These are phyloP conservation scores for Choristoneura rosaceana DNA, from an alignment of 2,888 invertebrate species.

Conservation along the genomic window DNA sequence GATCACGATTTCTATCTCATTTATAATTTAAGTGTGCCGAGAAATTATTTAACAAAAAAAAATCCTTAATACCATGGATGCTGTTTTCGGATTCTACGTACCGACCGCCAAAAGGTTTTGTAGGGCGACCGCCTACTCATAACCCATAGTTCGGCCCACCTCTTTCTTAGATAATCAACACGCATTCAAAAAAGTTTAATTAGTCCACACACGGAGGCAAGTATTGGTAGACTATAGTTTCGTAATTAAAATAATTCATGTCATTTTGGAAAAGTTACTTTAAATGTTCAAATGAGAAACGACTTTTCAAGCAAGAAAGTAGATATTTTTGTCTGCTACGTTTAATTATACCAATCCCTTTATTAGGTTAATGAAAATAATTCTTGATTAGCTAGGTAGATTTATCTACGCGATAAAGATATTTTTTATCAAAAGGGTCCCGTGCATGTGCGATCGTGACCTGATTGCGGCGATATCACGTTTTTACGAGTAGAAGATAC, in stretches of 20 bases:
- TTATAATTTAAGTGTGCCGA: neutral
- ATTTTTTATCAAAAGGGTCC: slow-evolving; percentile 35
- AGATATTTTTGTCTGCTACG: neutral
- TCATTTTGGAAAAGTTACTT: neutral
- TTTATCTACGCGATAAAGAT: slow-evolving; percentile 29
- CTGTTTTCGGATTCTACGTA: slow-evolving; percentile 2
- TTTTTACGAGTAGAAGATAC: slow-evolving; percentile 28
- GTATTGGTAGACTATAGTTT: neutral
- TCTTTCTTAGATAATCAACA: slow-evolving; percentile 25
- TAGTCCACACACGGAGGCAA: slow-evolving; percentile 21
- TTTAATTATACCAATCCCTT: neutral
- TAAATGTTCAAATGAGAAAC: neutral
- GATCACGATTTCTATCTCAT: slow-evolving; percentile 14
- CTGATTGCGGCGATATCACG: slow-evolving; percentile 39
- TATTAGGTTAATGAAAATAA: slow-evolving; percentile 18
- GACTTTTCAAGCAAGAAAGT: neutral
- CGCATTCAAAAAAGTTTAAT: slow-evolving; percentile 4
- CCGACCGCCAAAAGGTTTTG: slow-evolving; percentile 19
- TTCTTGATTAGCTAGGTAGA: slow-evolving; percentile 18
- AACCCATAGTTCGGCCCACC: slow-evolving; percentile 11
- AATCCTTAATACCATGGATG: neutral
- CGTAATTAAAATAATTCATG: neutral
- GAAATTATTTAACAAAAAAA: neutral
- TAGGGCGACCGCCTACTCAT: slow-evolving; percentile 29
- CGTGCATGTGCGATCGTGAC: slow-evolving; percentile 36